phyloP scores from a whole-genome alignment of 2,113 vertebrate genomes.

The Chionomys nivalis region DNA sequence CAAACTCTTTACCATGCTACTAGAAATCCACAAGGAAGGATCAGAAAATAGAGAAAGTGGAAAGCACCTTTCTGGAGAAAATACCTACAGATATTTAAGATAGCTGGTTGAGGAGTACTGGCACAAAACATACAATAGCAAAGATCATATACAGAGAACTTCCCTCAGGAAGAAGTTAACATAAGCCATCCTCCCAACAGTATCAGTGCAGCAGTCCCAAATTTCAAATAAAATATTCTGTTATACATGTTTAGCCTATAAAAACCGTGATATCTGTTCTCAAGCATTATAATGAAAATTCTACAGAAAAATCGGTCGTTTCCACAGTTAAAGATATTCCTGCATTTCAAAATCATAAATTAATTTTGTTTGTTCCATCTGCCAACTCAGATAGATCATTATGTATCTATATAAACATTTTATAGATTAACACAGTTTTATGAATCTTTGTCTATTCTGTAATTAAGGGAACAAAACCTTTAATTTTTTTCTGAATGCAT shows the following conservation, averaged over 20 bases:
- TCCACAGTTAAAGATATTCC: background rate
- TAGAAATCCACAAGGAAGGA: background rate
- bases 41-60: background rate
- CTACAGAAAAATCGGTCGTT: background rate
- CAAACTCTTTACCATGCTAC: background rate
- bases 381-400: slow-evolving; percentile 21
- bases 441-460: slow-evolving; percentile 56
- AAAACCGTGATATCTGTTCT: background rate
- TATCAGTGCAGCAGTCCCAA: background rate
- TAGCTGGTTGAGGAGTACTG: background rate
- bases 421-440: slow-evolving; percentile 63
- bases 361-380: slow-evolving; percentile 61
- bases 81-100: background rate
- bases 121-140: background rate
- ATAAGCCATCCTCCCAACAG: background rate
- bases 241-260: background rate
- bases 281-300: background rate
- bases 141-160: background rate
- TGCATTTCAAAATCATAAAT: slow-evolving; percentile 40
- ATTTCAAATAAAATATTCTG: background rate
- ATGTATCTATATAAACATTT: slow-evolving; percentile 41
- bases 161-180: background rate
- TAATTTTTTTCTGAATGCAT: slow-evolving; percentile 68
- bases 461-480: slow-evolving; percentile 56
- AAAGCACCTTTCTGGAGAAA: background rate